Evolutionary conservation across 2,888 invertebrate genomes (phyloP).

Genomic region (Incurvaria masculella): DNA sequence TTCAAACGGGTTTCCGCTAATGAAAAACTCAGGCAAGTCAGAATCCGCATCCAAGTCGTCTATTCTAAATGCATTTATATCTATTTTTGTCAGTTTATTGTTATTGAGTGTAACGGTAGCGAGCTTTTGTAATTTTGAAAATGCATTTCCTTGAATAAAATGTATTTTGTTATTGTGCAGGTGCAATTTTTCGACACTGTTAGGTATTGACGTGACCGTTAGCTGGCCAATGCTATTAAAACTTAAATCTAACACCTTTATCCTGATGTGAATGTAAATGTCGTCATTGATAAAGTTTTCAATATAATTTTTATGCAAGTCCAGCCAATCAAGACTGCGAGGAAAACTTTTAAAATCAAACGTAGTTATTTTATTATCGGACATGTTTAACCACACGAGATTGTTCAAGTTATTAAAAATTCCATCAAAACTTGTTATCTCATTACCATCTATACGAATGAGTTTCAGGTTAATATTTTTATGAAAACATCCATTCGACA

Average conservation of each 20-base stretch:
- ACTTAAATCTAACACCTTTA: conserved; percentile 72
- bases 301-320: conserved; percentile 74
- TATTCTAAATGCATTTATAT: conserved; percentile 69
- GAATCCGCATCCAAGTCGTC: conserved; percentile 64
- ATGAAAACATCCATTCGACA: conserved; percentile 71
- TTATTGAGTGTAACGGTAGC: conserved; percentile 72
- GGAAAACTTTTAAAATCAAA: conserved; percentile 79
- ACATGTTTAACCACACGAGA: conserved; percentile 77
- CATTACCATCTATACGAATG: conserved; percentile 74
- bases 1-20: conserved; percentile 79
- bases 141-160: conserved; percentile 67
- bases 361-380: conserved; percentile 69
- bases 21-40: conserved; percentile 74
- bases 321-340: conserved; percentile 70
- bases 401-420: conserved; percentile 68
- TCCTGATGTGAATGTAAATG: conserved; percentile 54
- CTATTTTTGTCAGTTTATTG: conserved; percentile 69
- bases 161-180: conserved; percentile 72
- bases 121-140: conserved; percentile 64
- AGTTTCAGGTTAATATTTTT: conserved; percentile 68
- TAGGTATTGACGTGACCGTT: conserved; percentile 65
- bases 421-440: conserved; percentile 67
- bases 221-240: conserved; percentile 68
- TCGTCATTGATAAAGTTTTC: conserved; percentile 58
- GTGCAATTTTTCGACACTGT: conserved; percentile 68